Base-by-base conservation (phyloP, 2,888 invertebrate species). In the Monochamus alternatus region DNA sequence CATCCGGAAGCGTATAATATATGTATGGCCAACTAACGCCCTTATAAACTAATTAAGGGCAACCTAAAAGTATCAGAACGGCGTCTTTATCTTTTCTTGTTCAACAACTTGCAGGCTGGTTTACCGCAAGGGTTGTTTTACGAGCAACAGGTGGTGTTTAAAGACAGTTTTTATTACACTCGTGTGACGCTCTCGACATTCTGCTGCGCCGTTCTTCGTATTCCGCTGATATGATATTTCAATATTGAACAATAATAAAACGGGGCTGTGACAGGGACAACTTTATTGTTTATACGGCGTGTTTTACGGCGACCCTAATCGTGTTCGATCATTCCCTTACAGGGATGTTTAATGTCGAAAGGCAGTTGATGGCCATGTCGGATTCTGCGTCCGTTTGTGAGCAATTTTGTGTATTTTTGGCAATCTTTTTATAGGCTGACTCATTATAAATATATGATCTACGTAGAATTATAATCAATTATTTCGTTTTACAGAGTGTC, bases 71-170 rank as follows among this genome's bases (percentile, higher is more conserved):
- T 47, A 60, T 59, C 69, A 69, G 44, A 60, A 60, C 59, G 60
- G 69, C 60, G 60, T 22, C 69, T 69, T 60, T 69, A 69, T 69
- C 59, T 60, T 59, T 59, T 44, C 69, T 60, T 60, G 69, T 69
- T 47, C 59, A 69, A 60, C 69, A 47, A 58, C 69, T 64, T 43
- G 32, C 59, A 44, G 43, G 30, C 44, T 14, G 69, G 70, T 51
- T 47, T 43, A 60, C 70, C 70, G 51, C 60, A 70, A 62, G 70
- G 60, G 70, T 70, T 70, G 70, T 70, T 70, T 70, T 70, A 70
- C 51, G 70, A 70, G 70, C 70, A 70, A 70, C 70, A 70, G 70
- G 70, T 70, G 70, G 70, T 47, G 62, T 70, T 70, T 70, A 70
- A 70, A 70, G 70, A 70, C 70, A 70, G 62, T 70, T 70, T 70